Base-by-base conservation (phyloP, 1,140 invertebrate genomes). In the Apocrypta bakeri region DNA sequence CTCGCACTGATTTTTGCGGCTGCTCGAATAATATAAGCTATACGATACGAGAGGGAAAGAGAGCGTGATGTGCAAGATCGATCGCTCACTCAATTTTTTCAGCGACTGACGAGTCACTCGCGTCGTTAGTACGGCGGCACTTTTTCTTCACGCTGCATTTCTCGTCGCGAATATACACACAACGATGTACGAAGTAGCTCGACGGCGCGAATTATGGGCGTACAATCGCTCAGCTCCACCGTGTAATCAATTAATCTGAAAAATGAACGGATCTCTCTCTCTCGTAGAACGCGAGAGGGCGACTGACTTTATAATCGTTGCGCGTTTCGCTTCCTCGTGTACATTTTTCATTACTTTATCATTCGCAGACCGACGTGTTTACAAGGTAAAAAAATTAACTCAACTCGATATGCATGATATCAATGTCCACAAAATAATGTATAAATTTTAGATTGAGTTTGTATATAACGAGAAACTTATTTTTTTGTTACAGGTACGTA, bases 41-140 rank as follows among this genome's bases (percentile, higher is more conserved):
- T 8, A 66, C n/a, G 63, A 8, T 1, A 24, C 25, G 33, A 37
- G 33, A 37, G 33, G 33, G 33, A 2, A 9, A 37, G 33, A 37
- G 33, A 37, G 33, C 33, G 33, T 37, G 33, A 37, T 37, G n/a
- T 9, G 27, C 21, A n/a, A 74, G 72, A 74, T 74, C 72, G 72
- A 74, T 74, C 25, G 40, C 72, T 74, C 72, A 74, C 72, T 74
- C 72, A 74, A 74, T 74, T 74, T 74, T 74, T 74, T 74, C 27
- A 29, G 31, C 48, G 48, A 17, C 68, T 29, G 68, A 31, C 29
- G 27, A 66, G 63, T 66, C 63, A 66, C 63, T 66, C 63, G 68
- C 31, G 31, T 71, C 68, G 68, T 71, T 71, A 71, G 68, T 17
- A n/a, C 31, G 68, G 11, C 31, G 68, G 27, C 68, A 71, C 68